Conservation (phyloP, 2,113 vertebrate genomes). For the Chionodraco myersi region DNA sequence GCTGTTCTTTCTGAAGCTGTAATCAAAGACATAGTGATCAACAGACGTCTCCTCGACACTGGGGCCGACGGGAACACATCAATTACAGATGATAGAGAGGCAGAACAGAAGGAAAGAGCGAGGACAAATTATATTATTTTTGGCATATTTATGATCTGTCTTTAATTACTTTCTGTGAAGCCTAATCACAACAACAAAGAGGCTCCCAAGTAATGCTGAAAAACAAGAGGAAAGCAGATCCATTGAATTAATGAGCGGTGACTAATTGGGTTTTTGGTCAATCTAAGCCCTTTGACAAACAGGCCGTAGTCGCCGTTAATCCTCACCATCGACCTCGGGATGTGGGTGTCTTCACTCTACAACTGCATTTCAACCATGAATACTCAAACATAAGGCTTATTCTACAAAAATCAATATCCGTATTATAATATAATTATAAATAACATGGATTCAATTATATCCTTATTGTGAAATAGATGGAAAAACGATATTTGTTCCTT, state of each 20-base stretch:
- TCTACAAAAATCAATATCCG: neutral
- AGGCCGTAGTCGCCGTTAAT: constrained; percentile 31
- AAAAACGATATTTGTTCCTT: neutral
- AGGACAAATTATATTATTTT: neutral
- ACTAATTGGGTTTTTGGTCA: constrained; percentile 51
- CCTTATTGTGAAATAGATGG: neutral
- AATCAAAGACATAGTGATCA: constrained; percentile 59
- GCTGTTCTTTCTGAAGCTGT: constrained; percentile 63
- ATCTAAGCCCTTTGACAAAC: constrained; percentile 46
- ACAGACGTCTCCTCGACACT: constrained; percentile 45
- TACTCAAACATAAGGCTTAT: neutral
- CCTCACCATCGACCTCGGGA: neutral
- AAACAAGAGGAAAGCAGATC: constrained; percentile 10
- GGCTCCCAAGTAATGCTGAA: constrained; percentile 1
- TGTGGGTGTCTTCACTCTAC: neutral
- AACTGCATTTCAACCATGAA: neutral
- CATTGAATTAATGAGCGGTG: constrained; percentile 38
- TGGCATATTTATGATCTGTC: neutral
- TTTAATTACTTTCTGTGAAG: constrained; percentile 21
- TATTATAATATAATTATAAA: no score
- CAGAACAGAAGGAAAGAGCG: constrained; percentile 5
- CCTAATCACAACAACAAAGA: constrained; percentile 35
- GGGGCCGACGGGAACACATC: constrained; percentile 38
- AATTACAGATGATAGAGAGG: neutral
- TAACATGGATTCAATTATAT: no score